Evolutionary conservation across 2,113 vertebrate genomes (phyloP).

Genomic region (Alosa alosa): DNA sequence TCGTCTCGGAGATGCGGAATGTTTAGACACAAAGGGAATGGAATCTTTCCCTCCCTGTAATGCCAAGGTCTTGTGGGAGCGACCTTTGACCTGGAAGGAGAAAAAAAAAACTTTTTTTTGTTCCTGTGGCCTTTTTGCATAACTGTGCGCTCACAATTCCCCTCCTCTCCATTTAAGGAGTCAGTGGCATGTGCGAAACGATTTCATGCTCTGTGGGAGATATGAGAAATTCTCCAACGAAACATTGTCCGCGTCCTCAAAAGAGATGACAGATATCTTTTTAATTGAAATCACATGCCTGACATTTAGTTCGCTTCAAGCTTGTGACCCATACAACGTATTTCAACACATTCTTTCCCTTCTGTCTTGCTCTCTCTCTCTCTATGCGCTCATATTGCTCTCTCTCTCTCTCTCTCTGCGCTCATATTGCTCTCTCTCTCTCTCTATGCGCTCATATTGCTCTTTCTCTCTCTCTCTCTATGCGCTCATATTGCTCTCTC

Average conservation of each 20-base stretch:
- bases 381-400: too few relatives aligned
- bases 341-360: background rate
- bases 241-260: background rate
- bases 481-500: too few relatives aligned
- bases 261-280: background rate
- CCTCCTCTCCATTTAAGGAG: background rate
- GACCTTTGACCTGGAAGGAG: conserved; percentile 1
- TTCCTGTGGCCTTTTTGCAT: conserved; percentile 1
- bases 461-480: too few relatives aligned
- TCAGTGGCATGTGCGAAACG: background rate
- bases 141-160: background rate
- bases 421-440: too few relatives aligned
- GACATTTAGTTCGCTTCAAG: background rate
- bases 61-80: background rate
- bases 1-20: background rate
- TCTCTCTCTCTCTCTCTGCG: background rate
- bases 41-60: background rate
- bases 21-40: background rate
- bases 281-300: conserved; percentile 10
- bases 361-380: too few relatives aligned
- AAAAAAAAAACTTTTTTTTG: background rate
- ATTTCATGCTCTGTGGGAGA: conserved; percentile 8
- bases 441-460: too few relatives aligned
- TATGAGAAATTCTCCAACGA: background rate
- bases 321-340: background rate